Evolutionary conservation across 2,888 invertebrate genomes (phyloP), one percentile per base, ranked within the genome.

Genomic region (Pyrgus malvae): DNA sequence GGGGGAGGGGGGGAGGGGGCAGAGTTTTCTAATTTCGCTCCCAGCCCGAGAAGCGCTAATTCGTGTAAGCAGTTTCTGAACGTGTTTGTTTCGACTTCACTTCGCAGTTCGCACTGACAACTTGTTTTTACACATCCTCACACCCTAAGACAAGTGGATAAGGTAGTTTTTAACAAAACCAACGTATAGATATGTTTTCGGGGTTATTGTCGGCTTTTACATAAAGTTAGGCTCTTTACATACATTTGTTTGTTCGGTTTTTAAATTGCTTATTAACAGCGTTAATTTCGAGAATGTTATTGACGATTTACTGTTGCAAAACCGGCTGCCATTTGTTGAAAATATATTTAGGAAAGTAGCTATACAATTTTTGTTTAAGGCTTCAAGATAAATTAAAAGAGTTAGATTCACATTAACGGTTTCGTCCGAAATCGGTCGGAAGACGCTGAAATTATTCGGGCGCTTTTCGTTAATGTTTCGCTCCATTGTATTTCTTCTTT

Each of bases 61-160:
- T 88, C 89, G 87, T 85, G 88, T 90, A 90, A 89, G 88, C 89
- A 89, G 87, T 89, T 88, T 87, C 86, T 83, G 85, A 88, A 86
- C 88, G 87, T 81, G 86, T 82, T 80, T 83, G 85, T 88, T 86
- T 85, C 82, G 83, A 85, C 80, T 84, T 83, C 82, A 81, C 82
- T 81, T 80, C 80, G n/a, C n/a, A n/a, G n/a, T n/a, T n/a, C n/a
- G 74, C 76, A 74, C 78, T 68, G 67, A 73, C 83, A 77, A 71
- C 61, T 58, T 45, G 8, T 21, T 29, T 9, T 27, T 29, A 45
- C 37, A 5, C 19, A n/a, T n/a, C 21, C 29, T 8, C 16, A 9
- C 6, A 16, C 44, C 65, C 75, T 68, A 81, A 74, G 56, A n/a
- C 27, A 23, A 12, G 25, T 35, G 9, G 27, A 55, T 74, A 82